phyloP scores from a whole-genome alignment of 2,888 invertebrate genomes.

The Monoplex corrugatus region DNA sequence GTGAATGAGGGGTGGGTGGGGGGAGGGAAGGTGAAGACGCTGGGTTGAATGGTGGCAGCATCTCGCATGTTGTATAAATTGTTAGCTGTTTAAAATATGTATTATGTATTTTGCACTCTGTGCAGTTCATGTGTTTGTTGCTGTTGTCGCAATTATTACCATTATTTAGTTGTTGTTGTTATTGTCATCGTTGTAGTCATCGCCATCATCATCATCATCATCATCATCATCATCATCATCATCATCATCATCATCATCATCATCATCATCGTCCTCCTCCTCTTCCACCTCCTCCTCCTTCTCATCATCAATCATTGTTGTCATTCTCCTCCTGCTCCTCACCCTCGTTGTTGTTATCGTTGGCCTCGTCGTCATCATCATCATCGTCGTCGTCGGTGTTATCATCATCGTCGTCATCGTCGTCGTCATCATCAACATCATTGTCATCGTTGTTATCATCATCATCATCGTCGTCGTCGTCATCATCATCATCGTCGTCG shows the following conservation, averaged over 20 bases:
- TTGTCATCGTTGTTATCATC: background rate
- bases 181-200: too few species aligned
- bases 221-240: too few species aligned
- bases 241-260: background rate
- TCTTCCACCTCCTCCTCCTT: too few species aligned
- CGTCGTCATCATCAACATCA: background rate
- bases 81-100: too few species aligned
- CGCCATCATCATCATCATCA: too few species aligned
- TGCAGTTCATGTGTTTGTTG: too few species aligned
- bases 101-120: too few species aligned
- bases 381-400: background rate
- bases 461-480: background rate
- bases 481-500: background rate
- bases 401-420: background rate
- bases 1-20: background rate
- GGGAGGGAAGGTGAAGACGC: background rate
- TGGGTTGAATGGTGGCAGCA: background rate
- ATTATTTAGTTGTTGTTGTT: too few species aligned
- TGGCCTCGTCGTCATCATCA: background rate
- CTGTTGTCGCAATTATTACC: too few species aligned
- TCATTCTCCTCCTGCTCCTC: too few species aligned
- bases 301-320: too few species aligned
- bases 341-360: background rate
- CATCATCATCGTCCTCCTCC: background rate
- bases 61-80: background rate